Base-by-base conservation (phyloP, 2,888 invertebrate species). In the Aspidapion aeneum region DNA sequence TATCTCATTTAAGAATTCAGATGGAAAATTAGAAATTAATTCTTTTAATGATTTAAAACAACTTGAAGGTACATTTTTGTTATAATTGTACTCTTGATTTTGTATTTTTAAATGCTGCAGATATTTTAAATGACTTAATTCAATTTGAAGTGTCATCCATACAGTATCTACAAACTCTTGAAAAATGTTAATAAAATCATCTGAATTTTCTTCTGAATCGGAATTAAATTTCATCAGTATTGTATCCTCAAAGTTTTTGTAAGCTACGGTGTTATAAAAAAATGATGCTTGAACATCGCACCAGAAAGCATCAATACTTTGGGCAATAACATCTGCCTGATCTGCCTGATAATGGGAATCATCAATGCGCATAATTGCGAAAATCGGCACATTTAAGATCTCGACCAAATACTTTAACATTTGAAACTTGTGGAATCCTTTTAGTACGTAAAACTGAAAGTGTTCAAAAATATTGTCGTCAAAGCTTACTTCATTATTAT, bases 61-160 rank as follows among this genome's bases (percentile, higher is more conserved):
- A 1, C 69, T 57, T 2, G 67, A 12, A 1, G 65, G 66, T 20
- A 71, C 7, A 21, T 51, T 7, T 12, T 12, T 58, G 56, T 65
- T 55, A 56, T 68, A 66, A n/a, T 48, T 20, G 54, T 68, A 20
- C 50, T 66, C 56, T 18, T 66, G 57, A 55, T 63, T 48, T 21
- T 68, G 60, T 9, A 74, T 18, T 35, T 68, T 61, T 19, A 74
- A 54, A 51, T 71, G 68, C 48, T 69, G 59, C 16, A 75, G 67
- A 52, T 74, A 75, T 56, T 70, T 67, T 18, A 74, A 63, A 64
- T 75, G 73, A 19, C 69, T 67, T 18, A 71, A 62, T 65, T 74
- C 74, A 12, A 74, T 64, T 55, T 74, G 71, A 16, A 70, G 64
- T 22, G 74, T 69, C 22, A 22, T 66, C 63, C 72, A 68, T 9